These are phyloP conservation scores for Euborellia annulipes DNA, from an alignment of 1,140 invertebrate genomes.

Conservation along the genomic window DNA sequence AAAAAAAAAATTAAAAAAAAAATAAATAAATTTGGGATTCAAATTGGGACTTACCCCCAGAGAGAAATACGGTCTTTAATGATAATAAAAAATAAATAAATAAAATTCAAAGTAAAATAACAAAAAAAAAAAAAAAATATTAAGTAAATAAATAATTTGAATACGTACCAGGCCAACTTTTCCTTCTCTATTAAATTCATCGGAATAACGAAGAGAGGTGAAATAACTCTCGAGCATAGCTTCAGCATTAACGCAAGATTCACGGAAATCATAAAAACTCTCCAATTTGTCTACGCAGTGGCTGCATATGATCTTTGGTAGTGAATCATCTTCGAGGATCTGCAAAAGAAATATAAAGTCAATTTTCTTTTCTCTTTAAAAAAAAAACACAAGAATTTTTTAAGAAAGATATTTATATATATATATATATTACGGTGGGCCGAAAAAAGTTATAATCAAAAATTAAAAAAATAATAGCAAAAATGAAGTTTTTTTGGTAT, in stretches of 20 bases:
- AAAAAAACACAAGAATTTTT: too few species aligned
- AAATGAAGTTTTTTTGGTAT: too few species aligned
- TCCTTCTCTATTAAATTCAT: slow-evolving; percentile 43
- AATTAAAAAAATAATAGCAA: too few species aligned
- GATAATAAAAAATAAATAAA: neutral
- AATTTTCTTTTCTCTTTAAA: too few species aligned
- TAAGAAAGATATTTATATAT: too few species aligned
- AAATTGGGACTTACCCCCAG: neutral
- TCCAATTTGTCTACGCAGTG: slow-evolving; percentile 45
- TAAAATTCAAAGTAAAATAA: neutral
- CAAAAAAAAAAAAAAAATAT: slow-evolving; percentile 3
- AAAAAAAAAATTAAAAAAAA: slow-evolving; percentile 1
- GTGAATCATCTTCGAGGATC: slow-evolving; percentile 47
- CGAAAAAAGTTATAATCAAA: too few species aligned
- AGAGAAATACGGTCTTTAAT: too few species aligned
- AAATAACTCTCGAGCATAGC: slow-evolving; percentile 49
- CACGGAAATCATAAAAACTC: slow-evolving; percentile 40
- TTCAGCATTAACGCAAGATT: slow-evolving; percentile 47
- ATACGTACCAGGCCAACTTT: slow-evolving; percentile 34
- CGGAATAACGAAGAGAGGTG: slow-evolving; percentile 38
- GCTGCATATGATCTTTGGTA: slow-evolving; percentile 52
- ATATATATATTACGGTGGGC: too few species aligned
- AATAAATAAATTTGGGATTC: neutral
- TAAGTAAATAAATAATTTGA: slow-evolving; percentile 1
- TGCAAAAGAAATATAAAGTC: slow-evolving; percentile 24